Evolutionary conservation across 2,797 vertebrate genomes (phyloP).

Genomic region (Cirrhinus molitorella): DNA sequence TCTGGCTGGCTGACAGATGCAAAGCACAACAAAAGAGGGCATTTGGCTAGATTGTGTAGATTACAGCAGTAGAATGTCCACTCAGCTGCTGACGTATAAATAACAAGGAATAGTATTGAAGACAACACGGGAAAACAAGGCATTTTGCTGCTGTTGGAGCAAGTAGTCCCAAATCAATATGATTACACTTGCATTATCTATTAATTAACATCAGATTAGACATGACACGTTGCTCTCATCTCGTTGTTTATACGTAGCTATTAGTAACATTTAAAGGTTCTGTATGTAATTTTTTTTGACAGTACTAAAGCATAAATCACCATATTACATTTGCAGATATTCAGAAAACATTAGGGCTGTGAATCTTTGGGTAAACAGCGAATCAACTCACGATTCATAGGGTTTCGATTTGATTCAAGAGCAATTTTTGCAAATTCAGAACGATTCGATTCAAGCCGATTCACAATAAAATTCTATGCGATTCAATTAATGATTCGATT

Average conservation of each 20-base stretch:
- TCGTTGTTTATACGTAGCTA: background rate
- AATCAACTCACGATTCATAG: too few species aligned
- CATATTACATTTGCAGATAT: too few species aligned
- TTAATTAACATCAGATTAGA: background rate
- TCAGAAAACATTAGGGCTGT: too few species aligned
- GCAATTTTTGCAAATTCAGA: too few species aligned
- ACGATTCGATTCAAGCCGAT: too few species aligned
- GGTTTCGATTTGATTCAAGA: too few species aligned
- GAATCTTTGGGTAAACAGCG: too few species aligned
- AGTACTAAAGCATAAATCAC: too few species aligned
- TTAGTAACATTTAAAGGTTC: background rate
- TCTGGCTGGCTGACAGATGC: conserved; percentile 7
- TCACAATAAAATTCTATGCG: too few species aligned
- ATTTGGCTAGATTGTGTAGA: background rate
- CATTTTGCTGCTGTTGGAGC: background rate
- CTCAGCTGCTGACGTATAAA: background rate
- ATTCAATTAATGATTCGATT: too few species aligned
- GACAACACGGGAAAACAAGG: background rate
- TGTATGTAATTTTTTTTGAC: too few species aligned
- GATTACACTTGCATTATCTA: background rate
- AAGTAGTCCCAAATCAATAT: background rate
- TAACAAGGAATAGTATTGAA: background rate
- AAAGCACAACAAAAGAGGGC: background rate
- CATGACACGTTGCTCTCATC: background rate
- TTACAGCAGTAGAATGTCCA: background rate